A percentile compares a stretch with the other conserved stretches of the same genome.
Conservation (phyloP, 2,113 vertebrate genomes). For the Gulo gulo region DNA sequence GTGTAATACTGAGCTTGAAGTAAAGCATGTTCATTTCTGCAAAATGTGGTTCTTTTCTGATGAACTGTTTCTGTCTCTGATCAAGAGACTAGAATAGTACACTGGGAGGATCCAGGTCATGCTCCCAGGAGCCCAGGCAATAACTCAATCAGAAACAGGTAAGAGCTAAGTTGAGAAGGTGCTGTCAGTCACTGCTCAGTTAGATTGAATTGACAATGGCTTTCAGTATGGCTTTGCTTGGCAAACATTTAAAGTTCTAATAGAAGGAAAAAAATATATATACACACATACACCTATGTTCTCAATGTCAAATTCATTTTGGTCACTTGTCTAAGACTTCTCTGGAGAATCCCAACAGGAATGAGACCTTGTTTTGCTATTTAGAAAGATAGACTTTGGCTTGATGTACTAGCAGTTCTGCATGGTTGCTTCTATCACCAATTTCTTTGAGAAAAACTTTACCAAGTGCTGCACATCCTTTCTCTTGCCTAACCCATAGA, state of each 20-base stretch:
- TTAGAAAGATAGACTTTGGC: conserved; percentile 26
- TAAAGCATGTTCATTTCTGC: conserved; percentile 31
- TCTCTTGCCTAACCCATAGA: neutral
- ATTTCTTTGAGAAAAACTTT: conserved; percentile 43
- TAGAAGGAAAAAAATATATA: neutral
- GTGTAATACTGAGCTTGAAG: neutral
- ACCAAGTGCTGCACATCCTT: neutral
- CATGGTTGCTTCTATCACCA: neutral
- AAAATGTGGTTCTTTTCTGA: conserved; percentile 51
- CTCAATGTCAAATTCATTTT: conserved; percentile 36
- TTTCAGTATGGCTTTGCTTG: neutral
- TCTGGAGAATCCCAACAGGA: neutral
- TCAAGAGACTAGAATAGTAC: neutral
- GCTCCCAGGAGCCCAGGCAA: conserved; percentile 51
- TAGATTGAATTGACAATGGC: neutral
- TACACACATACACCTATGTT: neutral
- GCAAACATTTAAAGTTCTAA: neutral
- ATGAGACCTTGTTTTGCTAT: neutral
- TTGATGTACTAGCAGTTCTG: neutral
- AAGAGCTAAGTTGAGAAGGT: conserved; percentile 29
- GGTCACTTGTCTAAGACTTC: neutral
- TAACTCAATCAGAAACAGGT: conserved; percentile 63
- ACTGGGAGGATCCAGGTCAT: conserved; percentile 27
- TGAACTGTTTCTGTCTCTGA: conserved; percentile 63
- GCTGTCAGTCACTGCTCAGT: neutral